phyloP scores from a whole-genome alignment of 2,113 vertebrate genomes.

The Noturus placidus region DNA sequence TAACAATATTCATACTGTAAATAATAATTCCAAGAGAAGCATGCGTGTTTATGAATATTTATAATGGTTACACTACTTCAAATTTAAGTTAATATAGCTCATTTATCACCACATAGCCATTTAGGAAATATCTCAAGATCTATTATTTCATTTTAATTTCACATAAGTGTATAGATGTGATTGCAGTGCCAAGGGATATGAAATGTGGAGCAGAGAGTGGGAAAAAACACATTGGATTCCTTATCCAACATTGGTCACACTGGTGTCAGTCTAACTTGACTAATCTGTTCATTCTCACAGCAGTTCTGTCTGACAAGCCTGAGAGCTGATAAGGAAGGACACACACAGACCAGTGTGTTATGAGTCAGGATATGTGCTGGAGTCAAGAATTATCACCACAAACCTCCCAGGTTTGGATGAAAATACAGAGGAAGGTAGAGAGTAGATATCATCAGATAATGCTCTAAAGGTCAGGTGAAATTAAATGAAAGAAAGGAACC shows the following conservation, averaged over 20 bases:
- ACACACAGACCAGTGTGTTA: conserved; percentile 25
- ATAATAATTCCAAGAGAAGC: background rate
- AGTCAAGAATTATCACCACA: conserved; percentile 9
- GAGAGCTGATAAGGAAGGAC: conserved; percentile 38
- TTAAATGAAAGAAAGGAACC: background rate
- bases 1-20: background rate
- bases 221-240: conserved; percentile 2
- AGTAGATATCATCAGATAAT: conserved; percentile 11
- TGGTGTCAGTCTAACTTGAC: conserved; percentile 28
- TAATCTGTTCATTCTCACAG: conserved; percentile 34
- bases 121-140: background rate
- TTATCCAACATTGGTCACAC: conserved; percentile 27
- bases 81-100: background rate
- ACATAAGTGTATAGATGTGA: background rate
- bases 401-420: conserved; percentile 9
- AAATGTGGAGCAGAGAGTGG: background rate
- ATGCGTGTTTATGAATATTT: background rate
- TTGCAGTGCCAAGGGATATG: background rate
- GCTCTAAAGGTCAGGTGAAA: conserved; percentile 17
- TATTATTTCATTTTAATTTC: conserved; percentile 20
- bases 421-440: conserved; percentile 9
- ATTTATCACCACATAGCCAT: background rate
- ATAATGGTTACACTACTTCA: background rate
- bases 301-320: conserved; percentile 19
- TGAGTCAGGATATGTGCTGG: conserved; percentile 18